phyloP scores from a whole-genome alignment of 2,888 invertebrate species.

The Brachylomia viminalis region DNA sequence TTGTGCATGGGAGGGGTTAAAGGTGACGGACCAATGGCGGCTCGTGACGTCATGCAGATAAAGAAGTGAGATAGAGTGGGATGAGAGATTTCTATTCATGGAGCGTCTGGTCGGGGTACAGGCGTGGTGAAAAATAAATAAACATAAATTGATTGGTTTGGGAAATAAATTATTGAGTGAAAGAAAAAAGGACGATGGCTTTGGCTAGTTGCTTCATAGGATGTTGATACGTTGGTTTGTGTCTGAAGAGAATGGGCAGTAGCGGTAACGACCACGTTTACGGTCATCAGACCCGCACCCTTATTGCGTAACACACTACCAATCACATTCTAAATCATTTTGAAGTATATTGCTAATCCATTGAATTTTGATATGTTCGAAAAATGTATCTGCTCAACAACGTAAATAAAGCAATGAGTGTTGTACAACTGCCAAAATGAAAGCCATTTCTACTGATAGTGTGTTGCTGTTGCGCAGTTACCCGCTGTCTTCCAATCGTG shows the following conservation, averaged over 20 bases:
- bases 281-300: too few relatives aligned
- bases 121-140: constrained; percentile 28
- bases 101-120: constrained; percentile 76
- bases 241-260: neutral
- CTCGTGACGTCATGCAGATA: constrained; percentile 74
- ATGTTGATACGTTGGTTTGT: neutral
- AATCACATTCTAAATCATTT: too few relatives aligned
- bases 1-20: constrained; percentile 89
- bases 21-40: constrained; percentile 86
- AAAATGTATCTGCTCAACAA: too few relatives aligned
- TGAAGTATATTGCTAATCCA: too few relatives aligned
- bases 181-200: neutral
- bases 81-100: constrained; percentile 85
- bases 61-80: constrained; percentile 77
- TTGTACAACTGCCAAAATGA: too few relatives aligned
- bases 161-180: neutral
- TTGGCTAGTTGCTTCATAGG: neutral
- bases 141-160: constrained; percentile 56
- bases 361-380: too few relatives aligned
- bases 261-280: neutral
- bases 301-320: too few relatives aligned
- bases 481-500: too few relatives aligned
- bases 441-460: too few relatives aligned
- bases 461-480: too few relatives aligned
- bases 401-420: too few relatives aligned